phyloP scores from a whole-genome alignment of 2,888 invertebrate species.

The Camptogramma bilineatum region DNA sequence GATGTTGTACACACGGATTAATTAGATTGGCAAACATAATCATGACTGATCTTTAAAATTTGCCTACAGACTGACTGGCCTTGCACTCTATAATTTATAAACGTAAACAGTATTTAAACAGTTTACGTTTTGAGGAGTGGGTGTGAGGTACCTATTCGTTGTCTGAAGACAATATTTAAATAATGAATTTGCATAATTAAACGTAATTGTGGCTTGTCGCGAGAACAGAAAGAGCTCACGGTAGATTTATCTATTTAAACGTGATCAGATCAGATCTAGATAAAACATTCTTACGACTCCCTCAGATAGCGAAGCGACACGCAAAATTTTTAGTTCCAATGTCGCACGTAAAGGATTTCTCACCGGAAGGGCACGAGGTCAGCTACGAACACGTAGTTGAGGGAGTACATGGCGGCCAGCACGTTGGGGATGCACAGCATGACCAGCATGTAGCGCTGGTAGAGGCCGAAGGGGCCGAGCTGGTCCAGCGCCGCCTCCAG shows the following conservation, averaged over 20 bases:
- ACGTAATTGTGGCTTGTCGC: background rate
- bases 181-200: background rate
- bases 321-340: background rate
- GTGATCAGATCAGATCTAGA: background rate
- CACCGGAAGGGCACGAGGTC: conserved; percentile 85
- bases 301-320: background rate
- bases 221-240: background rate
- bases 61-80: background rate
- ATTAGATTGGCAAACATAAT: background rate
- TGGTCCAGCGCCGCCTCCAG: conserved; percentile 68
- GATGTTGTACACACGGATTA: background rate
- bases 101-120: no score
- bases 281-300: background rate
- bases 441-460: conserved; percentile 69
- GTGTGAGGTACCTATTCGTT: no score
- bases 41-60: background rate
- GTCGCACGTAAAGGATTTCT: conserved; percentile 36
- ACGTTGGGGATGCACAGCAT: conserved; percentile 79
- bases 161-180: background rate
- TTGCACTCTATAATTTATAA: no score
- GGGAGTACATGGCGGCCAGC: conserved; percentile 81
- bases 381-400: conserved; percentile 85
- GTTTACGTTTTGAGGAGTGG: no score
- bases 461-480: conserved; percentile 75
- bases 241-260: background rate